Evolutionary conservation across 2,797 vertebrate species (phyloP), one percentile per base, ranked within the genome.

Genomic region (Sebastes oblongus): DNA sequence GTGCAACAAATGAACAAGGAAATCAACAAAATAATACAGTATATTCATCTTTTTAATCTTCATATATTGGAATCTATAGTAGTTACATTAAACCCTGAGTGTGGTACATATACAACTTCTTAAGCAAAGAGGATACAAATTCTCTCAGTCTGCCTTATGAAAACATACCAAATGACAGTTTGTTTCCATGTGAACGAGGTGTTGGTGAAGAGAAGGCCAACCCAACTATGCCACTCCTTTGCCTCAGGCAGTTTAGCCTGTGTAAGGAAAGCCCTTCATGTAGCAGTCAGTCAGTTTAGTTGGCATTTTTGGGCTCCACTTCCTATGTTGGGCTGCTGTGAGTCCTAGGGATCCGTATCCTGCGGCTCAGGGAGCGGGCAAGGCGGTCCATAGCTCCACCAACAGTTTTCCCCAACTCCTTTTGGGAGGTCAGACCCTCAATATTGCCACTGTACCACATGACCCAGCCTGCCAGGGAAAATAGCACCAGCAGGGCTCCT

Each of bases 371-470:
- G 8, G 95, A 94, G 66, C 93, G 96, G 10, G 97, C 97, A 1
- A 98, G 86, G 16, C 96, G 95, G 66, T 97, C 96, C 86, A 97
- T 89, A 1, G 96, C 95, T 1, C 90, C 92, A 50, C 89, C 93
- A 81, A 96, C 83, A 46, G 85, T 64, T n/a, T 90, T 93, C 54
- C 90, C 94, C 66, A 95, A 85, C 55, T 96, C 95, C 74, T 94
- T 96, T 1, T 87, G 91, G 42, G 95, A 93, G 30, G 92, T 93
- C 84, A 97, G 92, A n/a, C 97, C 97, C 81, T 97, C 96, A 7
- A 98, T 96, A 87, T 98, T 98, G 74, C 97, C 97, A 6, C 97
- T 98, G 93, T 98, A 98, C 97, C 97, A 98, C 92, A 97, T 94
- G 67, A 98, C 96, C 97, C 97, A 98, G 78, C 96, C 96, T 0